phyloP scores from a whole-genome alignment of 1,140 invertebrate genomes.

The Elymnias hypermnestra region DNA sequence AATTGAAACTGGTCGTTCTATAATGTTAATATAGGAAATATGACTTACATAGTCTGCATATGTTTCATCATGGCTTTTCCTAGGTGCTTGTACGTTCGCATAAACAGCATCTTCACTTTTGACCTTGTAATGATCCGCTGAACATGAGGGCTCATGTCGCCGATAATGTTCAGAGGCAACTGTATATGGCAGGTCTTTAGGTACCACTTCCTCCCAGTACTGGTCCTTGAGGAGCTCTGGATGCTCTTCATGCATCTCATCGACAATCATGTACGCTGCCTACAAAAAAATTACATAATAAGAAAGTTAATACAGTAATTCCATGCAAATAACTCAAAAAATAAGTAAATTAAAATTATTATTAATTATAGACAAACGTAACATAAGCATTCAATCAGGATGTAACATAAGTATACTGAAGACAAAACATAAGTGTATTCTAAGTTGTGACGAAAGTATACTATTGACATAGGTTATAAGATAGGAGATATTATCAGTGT shows the following conservation, averaged over 20 bases:
- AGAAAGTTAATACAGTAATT: too few species aligned
- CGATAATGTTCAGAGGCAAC: slow-evolving; percentile 90
- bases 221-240: slow-evolving; percentile 91
- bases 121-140: slow-evolving; percentile 89
- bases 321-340: not conserved
- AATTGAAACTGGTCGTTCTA: not conserved
- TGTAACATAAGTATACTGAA: too few species aligned
- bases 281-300: slow-evolving; percentile 47
- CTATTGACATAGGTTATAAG: too few species aligned
- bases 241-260: slow-evolving; percentile 94
- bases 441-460: too few species aligned
- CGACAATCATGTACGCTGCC: slow-evolving; percentile 93
- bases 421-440: too few species aligned
- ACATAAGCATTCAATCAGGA: too few species aligned
- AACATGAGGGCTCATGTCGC: slow-evolving; percentile 87
- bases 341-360: too few species aligned
- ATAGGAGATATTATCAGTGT: too few species aligned
- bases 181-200: slow-evolving; percentile 90
- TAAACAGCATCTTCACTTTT: slow-evolving; percentile 89
- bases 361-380: too few species aligned
- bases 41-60: slow-evolving; percentile 90
- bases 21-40: slow-evolving; percentile 8
- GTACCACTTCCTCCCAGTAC: slow-evolving; percentile 94
- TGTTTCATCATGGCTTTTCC: slow-evolving; percentile 84
- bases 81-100: slow-evolving; percentile 80